These are phyloP conservation scores for Taenaris catops DNA, from an alignment of 2,888 invertebrate genomes.

Conservation along the genomic window DNA sequence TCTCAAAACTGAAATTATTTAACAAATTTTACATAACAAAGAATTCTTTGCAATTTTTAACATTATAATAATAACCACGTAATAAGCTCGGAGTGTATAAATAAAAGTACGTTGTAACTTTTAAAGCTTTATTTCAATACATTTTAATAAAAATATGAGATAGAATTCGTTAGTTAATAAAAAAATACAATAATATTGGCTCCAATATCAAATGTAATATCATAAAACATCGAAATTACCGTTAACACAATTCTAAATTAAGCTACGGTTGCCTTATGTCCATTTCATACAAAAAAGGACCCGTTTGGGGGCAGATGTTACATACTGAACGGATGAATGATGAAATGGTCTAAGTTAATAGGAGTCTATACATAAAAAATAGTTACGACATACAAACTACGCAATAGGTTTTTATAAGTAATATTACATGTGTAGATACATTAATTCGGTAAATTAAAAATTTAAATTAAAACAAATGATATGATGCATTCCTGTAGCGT, in stretches of 20 bases:
- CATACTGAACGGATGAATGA: slow-evolving; percentile 30
- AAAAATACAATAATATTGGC: slow-evolving; percentile 4
- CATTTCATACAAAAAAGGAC: slow-evolving; percentile 77
- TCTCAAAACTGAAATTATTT: too few species aligned
- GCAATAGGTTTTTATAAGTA: slow-evolving; percentile 33
- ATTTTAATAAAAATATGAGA: slow-evolving; percentile 11
- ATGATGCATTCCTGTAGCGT: slow-evolving; percentile 79
- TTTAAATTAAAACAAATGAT: slow-evolving; percentile 77
- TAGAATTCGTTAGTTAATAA: slow-evolving; percentile 10
- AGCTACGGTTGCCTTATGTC: slow-evolving; percentile 15
- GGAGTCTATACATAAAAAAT: slow-evolving; percentile 19
- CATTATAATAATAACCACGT: too few species aligned
- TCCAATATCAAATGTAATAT: slow-evolving; percentile 16
- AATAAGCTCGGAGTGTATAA: too few species aligned
- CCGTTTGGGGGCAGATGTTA: slow-evolving; percentile 47
- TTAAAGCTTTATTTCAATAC: slow-evolving; percentile 22
- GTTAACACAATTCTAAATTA: slow-evolving; percentile 3
- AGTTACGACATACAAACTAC: slow-evolving; percentile 25
- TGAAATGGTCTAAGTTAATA: slow-evolving; percentile 43
- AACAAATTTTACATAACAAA: too few species aligned
- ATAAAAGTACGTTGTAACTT: slow-evolving; percentile 13
- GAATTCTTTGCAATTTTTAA: too few species aligned
- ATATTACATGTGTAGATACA: slow-evolving; percentile 47
- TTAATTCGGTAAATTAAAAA: slow-evolving; percentile 59
- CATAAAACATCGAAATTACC: slow-evolving; percentile 8